Evolutionary conservation across 2,888 invertebrate species (phyloP).

Genomic region (Rutpela maculata): DNA sequence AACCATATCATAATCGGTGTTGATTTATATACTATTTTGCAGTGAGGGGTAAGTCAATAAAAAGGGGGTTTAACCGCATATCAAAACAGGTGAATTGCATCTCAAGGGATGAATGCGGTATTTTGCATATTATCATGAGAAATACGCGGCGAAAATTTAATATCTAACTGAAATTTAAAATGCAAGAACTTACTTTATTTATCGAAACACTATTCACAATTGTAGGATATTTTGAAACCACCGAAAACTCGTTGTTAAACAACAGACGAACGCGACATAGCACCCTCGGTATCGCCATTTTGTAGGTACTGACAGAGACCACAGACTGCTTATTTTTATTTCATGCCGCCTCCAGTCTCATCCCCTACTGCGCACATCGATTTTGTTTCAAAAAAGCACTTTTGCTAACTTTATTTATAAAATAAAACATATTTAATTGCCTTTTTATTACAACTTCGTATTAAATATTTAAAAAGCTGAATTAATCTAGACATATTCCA

Average conservation of each 20-base stretch:
- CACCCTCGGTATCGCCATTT: slow-evolving; percentile 73
- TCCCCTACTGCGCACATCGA: slow-evolving; percentile 57
- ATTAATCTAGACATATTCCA: background rate
- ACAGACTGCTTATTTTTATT: slow-evolving; percentile 52
- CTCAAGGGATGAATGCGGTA: slow-evolving; percentile 36
- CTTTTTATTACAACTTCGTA: background rate
- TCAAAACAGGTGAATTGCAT: slow-evolving; percentile 28
- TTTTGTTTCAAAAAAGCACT: slow-evolving; percentile 38
- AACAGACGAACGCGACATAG: slow-evolving; percentile 71
- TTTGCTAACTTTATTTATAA: slow-evolving; percentile 19
- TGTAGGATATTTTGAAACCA: slow-evolving; percentile 68
- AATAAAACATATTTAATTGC: slow-evolving; percentile 1
- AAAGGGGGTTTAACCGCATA: slow-evolving; percentile 56
- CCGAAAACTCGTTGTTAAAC: slow-evolving; percentile 70
- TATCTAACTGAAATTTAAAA: slow-evolving; percentile 35
- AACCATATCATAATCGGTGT: background rate
- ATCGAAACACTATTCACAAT: slow-evolving; percentile 67
- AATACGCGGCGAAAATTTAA: slow-evolving; percentile 22
- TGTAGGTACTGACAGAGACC: slow-evolving; percentile 55
- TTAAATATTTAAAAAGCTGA: background rate
- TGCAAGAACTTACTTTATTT: slow-evolving; percentile 70
- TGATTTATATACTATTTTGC: background rate
- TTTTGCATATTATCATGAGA: background rate
- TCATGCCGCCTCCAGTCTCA: slow-evolving; percentile 49
- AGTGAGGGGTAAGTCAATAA: slow-evolving; percentile 8